Evolutionary conservation across 2,888 invertebrate species (phyloP), one percentile per base, ranked within the genome.

Genomic region (Eustalomyia histrio): DNA sequence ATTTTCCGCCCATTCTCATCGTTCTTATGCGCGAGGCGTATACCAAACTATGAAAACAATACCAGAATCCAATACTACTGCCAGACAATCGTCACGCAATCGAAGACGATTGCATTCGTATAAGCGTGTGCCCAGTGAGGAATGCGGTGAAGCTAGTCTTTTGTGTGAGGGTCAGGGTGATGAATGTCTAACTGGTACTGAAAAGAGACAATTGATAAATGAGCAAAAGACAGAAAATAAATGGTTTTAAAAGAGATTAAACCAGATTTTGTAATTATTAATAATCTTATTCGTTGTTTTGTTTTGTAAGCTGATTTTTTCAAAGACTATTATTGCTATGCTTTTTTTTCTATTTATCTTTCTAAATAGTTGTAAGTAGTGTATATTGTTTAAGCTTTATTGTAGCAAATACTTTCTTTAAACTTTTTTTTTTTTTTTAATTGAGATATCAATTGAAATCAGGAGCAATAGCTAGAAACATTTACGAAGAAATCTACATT

Each of bases 1-100:
- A 55, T 89, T 88, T 61, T 83, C 87, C 4, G 69, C 64, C 6
- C 85, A 88, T 33, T 88, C 87, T 12, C 86, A 88, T 43, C 85
- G 76, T 1, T 85, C 89, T 1, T 83, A 84, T 33, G 16, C 61
- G 2, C 85, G 87, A 3, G 84, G 82, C 7, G 29, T 18, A 2
- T 18, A 61, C 67, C 16, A 29, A 10, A 55, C 10, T 1, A 33
- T 52, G 9, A 75, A 67, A 39, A 47, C 17, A 61, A 61, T 61
- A 47, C 64, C 53, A 50, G 79, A 82, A 53, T 69, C 16, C 60
- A 69, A 35, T 53, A 74, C 18, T 64, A 50, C n/a, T 67, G 65
- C 63, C 7, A 9, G 16, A 7, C 47, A 78, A 65, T 29, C 72
- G 55, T 29, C 29, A 29, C 71, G 76, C 24, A 69, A 43, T 74